phyloP scores from a whole-genome alignment of 2,113 vertebrate species.

The Microcebus jonahi region DNA sequence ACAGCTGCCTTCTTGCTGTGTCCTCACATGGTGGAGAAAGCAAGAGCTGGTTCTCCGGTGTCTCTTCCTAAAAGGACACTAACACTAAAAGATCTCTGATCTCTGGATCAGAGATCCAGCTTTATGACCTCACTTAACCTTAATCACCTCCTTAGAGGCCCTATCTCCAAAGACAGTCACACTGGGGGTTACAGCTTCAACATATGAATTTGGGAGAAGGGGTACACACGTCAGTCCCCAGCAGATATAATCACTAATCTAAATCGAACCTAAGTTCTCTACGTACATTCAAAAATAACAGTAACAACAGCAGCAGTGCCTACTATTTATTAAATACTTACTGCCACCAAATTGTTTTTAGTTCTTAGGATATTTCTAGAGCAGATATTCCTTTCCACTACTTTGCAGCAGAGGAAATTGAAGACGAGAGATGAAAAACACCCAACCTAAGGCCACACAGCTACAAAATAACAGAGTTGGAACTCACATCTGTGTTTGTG shows the following conservation, averaged over 20 bases:
- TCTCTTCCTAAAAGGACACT: not conserved
- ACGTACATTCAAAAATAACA: not conserved
- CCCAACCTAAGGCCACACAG: not conserved
- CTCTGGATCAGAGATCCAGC: not conserved
- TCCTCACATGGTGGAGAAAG: not conserved
- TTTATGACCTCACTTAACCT: not conserved
- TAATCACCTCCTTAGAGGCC: not conserved
- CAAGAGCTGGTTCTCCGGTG: not conserved
- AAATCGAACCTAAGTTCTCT: not conserved
- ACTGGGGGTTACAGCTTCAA: not conserved
- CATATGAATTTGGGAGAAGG: not conserved
- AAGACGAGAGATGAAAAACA: not conserved
- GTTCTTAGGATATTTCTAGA: not conserved
- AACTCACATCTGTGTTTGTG: not conserved
- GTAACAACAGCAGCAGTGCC: not conserved
- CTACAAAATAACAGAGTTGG: not conserved
- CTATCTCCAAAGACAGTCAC: not conserved
- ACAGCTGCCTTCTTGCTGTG: not conserved
- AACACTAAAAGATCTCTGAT: too few relatives aligned
- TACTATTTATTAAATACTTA: not conserved
- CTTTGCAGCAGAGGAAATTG: not conserved
- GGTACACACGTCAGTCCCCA: not conserved
- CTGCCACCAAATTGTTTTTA: not conserved
- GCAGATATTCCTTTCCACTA: not conserved
- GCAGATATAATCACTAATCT: not conserved